Conservation (phyloP, 2,113 vertebrate species). For the Aix galericulata region DNA sequence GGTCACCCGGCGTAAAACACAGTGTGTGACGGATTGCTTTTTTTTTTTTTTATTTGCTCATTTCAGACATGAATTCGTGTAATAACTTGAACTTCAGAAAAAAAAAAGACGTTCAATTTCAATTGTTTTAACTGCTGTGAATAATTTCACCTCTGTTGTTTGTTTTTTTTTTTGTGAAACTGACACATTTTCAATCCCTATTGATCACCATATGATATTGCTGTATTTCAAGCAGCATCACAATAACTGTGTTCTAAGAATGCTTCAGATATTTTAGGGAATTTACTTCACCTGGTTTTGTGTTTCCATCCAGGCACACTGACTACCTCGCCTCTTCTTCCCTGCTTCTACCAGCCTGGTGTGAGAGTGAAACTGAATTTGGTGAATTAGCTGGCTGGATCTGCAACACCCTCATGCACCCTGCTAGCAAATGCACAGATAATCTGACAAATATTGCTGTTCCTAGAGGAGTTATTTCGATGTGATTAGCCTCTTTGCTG, state of each 20-base stretch:
- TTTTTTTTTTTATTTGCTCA: not conserved
- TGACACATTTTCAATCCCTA: not conserved
- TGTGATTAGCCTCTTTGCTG: not conserved
- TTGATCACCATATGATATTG: not conserved
- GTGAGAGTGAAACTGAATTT: not conserved
- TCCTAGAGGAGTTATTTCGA: not conserved
- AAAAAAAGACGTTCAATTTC: not conserved
- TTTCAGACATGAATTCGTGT: not conserved
- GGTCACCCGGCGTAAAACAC: not conserved
- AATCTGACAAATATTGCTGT: not conserved
- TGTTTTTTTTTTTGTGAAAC: not conserved
- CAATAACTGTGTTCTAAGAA: not conserved
- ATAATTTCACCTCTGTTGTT: not conserved
- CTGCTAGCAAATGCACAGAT: not conserved
- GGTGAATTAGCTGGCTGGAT: not conserved
- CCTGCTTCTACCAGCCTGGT: not conserved
- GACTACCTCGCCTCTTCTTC: not conserved
- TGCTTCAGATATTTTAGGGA: not conserved
- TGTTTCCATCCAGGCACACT: not conserved
- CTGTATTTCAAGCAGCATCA: not conserved
- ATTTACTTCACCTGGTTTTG: not conserved
- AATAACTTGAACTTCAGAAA: conserved; percentile 1
- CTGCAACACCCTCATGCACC: not conserved
- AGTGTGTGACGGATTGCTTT: not conserved
- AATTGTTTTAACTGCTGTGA: not conserved